Base-by-base conservation (phyloP, 30 jellyfish, hydroid and myxozoan species). In the Pseudorhiza aurosa region DNA sequence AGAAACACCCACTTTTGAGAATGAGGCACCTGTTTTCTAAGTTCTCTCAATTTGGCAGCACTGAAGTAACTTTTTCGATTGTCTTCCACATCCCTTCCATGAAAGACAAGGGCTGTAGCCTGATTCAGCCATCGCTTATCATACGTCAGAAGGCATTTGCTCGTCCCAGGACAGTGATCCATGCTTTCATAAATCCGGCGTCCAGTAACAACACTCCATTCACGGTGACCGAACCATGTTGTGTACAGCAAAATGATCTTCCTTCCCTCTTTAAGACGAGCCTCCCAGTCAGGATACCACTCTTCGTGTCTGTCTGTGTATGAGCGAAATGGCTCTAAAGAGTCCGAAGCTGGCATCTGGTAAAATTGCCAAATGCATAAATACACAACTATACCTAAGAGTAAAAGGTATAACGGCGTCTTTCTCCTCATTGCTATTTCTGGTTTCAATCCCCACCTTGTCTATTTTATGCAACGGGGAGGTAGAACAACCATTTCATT, bases 1-100 rank as follows among this genome's bases (percentile, higher is more conserved):
- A 96, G 75, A 83, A 87, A 94, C 5, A 94, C 26, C 99, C 99
- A 94, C 36, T 96, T 63, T 59, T 87, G 97, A 35, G 63, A 4
- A 8, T 50, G 21, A 0, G 97, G 96, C 27, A 89, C 71, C 14
- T 27, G 14, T 25, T 30, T 33, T 24, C 83, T 39, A 55, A 82
- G 8, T 10, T 72, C 71, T 35, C 58, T 82, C 25, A 94, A 79
- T 32, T 31, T 59, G 15, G 17, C 9, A 3, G 96, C 72, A 27
- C 95, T 70, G 37, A 31, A 85, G 44, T 71, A 74, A 31, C 74
- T 24, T 18, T 49, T 10, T 14, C 59, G 62, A 22, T 58, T 35
- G 10, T 21, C 29, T 40, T 74, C 94, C 0, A 93, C 58, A 65
- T 85, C 98, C 28, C 88, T 58, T 17, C 94, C 96, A 74, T 93